These are phyloP conservation scores for Condylura cristata DNA, from an alignment of 2,113 vertebrate species.

Conservation along the genomic window DNA sequence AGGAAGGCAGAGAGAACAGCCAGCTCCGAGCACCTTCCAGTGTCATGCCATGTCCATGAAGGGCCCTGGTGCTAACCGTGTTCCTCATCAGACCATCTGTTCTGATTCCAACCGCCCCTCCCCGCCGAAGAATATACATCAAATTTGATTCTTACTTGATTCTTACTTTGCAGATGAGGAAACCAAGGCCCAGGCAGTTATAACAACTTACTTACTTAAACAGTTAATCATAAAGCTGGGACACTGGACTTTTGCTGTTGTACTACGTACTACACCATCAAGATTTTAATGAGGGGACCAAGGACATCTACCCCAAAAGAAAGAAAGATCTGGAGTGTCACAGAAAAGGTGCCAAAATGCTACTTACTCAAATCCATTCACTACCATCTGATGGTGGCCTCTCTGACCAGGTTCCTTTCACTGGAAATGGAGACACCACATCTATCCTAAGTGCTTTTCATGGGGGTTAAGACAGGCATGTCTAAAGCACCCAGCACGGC, in stretches of 20 bases:
- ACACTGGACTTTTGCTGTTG: background rate
- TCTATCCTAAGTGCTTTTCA: background rate
- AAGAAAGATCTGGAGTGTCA: background rate
- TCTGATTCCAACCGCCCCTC: background rate
- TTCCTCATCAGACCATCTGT: background rate
- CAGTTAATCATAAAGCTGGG: background rate
- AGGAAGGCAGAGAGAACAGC: background rate
- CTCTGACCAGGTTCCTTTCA: background rate
- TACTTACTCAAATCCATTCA: background rate
- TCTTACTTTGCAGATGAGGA: background rate
- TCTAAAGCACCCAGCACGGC: background rate
- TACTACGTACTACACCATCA: background rate
- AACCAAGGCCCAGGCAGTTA: background rate
- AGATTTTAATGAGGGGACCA: background rate
- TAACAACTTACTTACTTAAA: background rate
- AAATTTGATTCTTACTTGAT: background rate
- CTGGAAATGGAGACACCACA: background rate
- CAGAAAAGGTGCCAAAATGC: accelerated
- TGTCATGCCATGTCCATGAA: accelerated
- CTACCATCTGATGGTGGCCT: background rate
- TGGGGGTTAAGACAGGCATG: background rate
- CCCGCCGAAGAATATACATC: background rate
- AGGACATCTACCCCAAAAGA: background rate
- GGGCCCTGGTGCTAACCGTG: background rate
- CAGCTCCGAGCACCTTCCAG: background rate